Evolutionary conservation across 1,140 invertebrate species (phyloP).

Genomic region (Leptinotarsa lineolata): DNA sequence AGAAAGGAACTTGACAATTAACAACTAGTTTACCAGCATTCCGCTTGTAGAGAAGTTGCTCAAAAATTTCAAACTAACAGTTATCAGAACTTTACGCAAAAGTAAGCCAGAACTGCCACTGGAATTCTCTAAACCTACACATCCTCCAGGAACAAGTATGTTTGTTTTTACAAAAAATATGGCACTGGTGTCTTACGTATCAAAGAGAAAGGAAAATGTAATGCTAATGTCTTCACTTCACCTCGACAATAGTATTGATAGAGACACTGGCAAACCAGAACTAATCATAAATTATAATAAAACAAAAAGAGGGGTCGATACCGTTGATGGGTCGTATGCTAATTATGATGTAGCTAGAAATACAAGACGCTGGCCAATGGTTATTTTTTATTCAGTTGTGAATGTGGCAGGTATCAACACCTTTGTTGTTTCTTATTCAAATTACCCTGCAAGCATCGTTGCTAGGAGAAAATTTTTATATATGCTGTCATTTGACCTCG

Average conservation of each 20-base stretch:
- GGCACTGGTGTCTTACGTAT: constrained; percentile 23
- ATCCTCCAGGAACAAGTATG: constrained; percentile 14
- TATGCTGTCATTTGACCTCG: too few species aligned
- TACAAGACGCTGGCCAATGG: too few species aligned
- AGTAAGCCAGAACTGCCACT: constrained; percentile 46
- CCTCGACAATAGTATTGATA: constrained; percentile 39
- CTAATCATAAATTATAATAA: constrained; percentile 48
- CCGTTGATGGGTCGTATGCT: too few species aligned
- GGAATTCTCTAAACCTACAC: neutral
- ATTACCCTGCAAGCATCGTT: too few species aligned
- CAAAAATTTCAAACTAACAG: constrained; percentile 49
- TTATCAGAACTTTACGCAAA: constrained; percentile 53
- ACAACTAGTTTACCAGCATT: constrained; percentile 53
- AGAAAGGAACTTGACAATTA: too few species aligned
- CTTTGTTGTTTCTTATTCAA: too few species aligned
- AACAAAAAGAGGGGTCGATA: constrained; percentile 58
- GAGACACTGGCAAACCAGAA: constrained; percentile 49
- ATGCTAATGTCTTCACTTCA: constrained; percentile 50
- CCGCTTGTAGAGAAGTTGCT: constrained; percentile 49
- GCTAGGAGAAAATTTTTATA: too few species aligned
- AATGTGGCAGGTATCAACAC: too few species aligned
- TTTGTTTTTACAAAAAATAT: constrained; percentile 21
- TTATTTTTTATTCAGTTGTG: constrained; percentile 54
- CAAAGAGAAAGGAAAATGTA: constrained; percentile 39
- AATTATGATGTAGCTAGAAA: too few species aligned